Evolutionary conservation across 2,888 invertebrate genomes (phyloP), one percentile per base, ranked within the genome.

Genomic region (Cephus spinipes): DNA sequence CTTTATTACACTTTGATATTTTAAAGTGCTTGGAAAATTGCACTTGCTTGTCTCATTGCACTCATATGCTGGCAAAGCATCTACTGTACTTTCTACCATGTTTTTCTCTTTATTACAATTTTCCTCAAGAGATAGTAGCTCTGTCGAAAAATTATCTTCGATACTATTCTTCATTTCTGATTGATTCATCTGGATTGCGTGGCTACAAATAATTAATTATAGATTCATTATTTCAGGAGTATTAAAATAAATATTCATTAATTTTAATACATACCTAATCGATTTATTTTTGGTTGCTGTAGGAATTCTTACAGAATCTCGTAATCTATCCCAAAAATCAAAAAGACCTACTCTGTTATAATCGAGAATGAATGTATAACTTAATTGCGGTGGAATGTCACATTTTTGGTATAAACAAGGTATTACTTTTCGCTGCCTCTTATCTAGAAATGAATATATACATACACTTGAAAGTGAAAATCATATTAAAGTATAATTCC

Each of bases 291-390:
- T 23, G 55, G 23, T 23, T 55, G 23, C 55, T 23, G 55, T 55
- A 34, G 82, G 68, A 69, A 76, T 82, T 81, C 88, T 89, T 23
- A 95, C 90, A 0, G 95, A 94, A 80, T 93, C 92, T 68, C 93
- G 92, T 34, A 96, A 92, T 85, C 94, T 94, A 11, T 94, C 93
- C 96, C 96, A 97, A 91, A 96, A 96, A 90, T 95, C 94, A 86
- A 93, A 95, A 11, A 94, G 89, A 1, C 92, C 92, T 1, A 92
- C 90, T 79, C 93, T 92, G 31, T 92, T 92, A 85, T 94, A 95
- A 85, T 94, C 94, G 81, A 97, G 92, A 84, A 94, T 93, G 88
- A 94, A 95, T 88, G 95, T 95, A 86, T 94, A 95, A 36, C 92
- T 93, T 76, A 96, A 91, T 85, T 95, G 94, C 35, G 92, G 91